Conservation (phyloP, 2,113 vertebrate genomes). For the Ageneiosus marmoratus region DNA sequence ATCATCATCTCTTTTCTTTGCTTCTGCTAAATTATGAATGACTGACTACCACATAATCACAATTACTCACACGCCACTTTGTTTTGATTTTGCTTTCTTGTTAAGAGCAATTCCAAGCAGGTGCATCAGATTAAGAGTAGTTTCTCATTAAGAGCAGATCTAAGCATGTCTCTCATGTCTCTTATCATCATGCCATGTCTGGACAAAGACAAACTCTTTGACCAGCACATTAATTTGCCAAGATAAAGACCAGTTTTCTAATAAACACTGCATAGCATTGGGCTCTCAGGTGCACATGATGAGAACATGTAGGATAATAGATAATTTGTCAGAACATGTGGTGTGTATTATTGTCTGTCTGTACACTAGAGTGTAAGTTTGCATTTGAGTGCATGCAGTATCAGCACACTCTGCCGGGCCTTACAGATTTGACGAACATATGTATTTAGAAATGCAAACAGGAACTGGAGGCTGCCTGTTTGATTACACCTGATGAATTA, state of each 20-base stretch:
- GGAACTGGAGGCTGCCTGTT: conserved; percentile 54
- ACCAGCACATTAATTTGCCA: conserved; percentile 51
- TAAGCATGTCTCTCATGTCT: conserved; percentile 25
- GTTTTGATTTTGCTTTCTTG: conserved; percentile 35
- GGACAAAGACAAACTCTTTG: conserved; percentile 42
- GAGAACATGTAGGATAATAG: conserved; percentile 38
- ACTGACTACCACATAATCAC: conserved; percentile 36
- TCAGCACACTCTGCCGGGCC: conserved; percentile 50
- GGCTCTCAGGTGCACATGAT: conserved; percentile 40
- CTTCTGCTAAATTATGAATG: conserved; percentile 36
- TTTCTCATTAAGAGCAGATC: conserved; percentile 29
- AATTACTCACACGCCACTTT: conserved; percentile 36
- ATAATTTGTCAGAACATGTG: neutral
- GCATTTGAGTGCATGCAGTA: conserved; percentile 41
- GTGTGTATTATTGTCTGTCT: neutral
- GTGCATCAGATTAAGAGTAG: conserved; percentile 29
- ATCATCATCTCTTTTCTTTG: conserved; percentile 37
- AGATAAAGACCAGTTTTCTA: conserved; percentile 32
- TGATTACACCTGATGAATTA: conserved; percentile 67
- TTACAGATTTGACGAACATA: conserved; percentile 64
- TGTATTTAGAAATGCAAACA: conserved; percentile 58
- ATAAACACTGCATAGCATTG: conserved; percentile 33
- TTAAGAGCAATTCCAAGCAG: conserved; percentile 34
- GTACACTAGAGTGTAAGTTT: neutral
- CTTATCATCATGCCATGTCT: conserved; percentile 25